A percentile compares a stretch with the other conserved stretches of the same genome.
Evolutionary conservation across 2,888 invertebrate genomes (phyloP).

Genomic region (Synanthedon myopaeformis): DNA sequence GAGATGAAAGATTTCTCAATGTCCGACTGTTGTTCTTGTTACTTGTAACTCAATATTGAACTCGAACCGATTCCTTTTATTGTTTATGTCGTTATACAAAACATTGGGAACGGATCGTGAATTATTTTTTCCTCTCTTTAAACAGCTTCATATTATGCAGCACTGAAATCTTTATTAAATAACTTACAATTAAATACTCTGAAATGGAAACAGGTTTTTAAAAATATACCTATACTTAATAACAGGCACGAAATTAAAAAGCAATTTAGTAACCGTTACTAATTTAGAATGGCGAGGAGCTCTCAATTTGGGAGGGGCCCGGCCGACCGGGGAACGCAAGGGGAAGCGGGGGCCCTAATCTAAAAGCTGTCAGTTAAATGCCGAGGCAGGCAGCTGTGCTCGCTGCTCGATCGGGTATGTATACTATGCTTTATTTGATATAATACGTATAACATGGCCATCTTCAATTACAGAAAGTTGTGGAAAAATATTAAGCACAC

Average conservation of each 20-base stretch:
- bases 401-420: constrained; percentile 25
- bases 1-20: constrained; percentile 64
- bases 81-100: constrained; percentile 11
- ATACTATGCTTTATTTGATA: constrained; percentile 35
- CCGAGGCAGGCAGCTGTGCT: constrained; percentile 52
- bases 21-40: constrained; percentile 55
- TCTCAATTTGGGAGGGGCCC: constrained; percentile 58
- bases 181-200: neutral
- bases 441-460: neutral
- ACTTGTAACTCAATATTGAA: constrained; percentile 57
- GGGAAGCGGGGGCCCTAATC: constrained; percentile 47
- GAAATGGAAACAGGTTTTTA: constrained; percentile 19
- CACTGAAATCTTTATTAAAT: neutral
- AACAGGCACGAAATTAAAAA: constrained; percentile 63
- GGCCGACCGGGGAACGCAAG: constrained; percentile 15
- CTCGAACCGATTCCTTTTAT: constrained; percentile 23
- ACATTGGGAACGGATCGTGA: neutral
- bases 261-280: constrained; percentile 67
- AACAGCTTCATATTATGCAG: neutral
- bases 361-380: constrained; percentile 65
- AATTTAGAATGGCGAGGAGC: constrained; percentile 57
- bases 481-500: too few species aligned
- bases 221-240: constrained; percentile 49
- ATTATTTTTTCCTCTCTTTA: neutral
- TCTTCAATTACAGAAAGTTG: too few species aligned